Percentiles rank a stretch among this genome's conserved stretches.
Conservation (phyloP, 2,113 vertebrate species). For the Oostethus manadensis region DNA sequence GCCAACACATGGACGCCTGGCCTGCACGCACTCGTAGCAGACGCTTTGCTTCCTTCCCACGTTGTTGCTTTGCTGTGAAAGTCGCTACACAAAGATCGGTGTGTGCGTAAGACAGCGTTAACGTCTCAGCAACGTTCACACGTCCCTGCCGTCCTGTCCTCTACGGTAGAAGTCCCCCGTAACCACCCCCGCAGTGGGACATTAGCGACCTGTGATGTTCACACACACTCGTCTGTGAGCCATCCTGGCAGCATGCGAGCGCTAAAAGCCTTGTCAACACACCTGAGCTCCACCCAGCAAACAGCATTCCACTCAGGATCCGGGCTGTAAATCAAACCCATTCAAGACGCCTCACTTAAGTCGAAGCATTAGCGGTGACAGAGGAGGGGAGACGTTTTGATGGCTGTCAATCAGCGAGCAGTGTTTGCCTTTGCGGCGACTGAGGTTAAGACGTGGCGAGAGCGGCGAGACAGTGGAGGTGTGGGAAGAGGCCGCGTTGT, state of each 20-base stretch:
- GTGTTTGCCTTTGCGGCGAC: constrained; percentile 43
- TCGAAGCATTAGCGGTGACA: background rate
- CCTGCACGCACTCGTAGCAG: constrained; percentile 17
- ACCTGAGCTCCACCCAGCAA: constrained; percentile 65
- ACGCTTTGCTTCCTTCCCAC: constrained; percentile 13
- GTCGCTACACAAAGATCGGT: constrained; percentile 13
- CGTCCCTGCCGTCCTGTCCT: constrained; percentile 38
- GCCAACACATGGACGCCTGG: too few species aligned
- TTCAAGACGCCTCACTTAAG: constrained; percentile 9
- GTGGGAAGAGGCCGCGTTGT: constrained; percentile 57
- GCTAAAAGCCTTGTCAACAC: constrained; percentile 70
- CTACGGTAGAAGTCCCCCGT: constrained; percentile 19
- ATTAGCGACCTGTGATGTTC: constrained; percentile 60
- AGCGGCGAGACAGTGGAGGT: constrained; percentile 49
- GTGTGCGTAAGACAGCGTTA: constrained; percentile 34
- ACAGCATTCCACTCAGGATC: constrained; percentile 55
- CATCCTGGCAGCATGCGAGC: constrained; percentile 53
- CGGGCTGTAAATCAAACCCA: constrained; percentile 50
- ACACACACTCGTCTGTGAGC: constrained; percentile 51
- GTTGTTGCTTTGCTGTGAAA: constrained; percentile 44
- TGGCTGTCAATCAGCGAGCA: constrained; percentile 10
- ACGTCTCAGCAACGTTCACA: constrained; percentile 56
- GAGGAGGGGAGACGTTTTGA: background rate
- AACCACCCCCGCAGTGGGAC: constrained; percentile 32
- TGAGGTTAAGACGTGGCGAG: constrained; percentile 39